Evolutionary conservation across 2,797 vertebrate genomes (phyloP).

Genomic region (Chelon auratus): DNA sequence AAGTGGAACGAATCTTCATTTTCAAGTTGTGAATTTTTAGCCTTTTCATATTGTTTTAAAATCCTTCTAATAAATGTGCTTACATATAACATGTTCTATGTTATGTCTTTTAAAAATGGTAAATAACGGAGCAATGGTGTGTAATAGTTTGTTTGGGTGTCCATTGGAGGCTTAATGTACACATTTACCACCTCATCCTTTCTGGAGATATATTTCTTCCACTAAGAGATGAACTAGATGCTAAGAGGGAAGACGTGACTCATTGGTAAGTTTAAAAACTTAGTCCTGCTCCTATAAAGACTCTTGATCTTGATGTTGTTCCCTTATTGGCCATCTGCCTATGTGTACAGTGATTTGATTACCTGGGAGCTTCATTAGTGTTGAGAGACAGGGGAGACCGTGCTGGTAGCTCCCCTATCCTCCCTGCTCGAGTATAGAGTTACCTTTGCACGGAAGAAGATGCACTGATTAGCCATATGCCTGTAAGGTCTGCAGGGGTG

Average conservation of each 20-base stretch:
- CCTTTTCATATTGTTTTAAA: too few relatives aligned
- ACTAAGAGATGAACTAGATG: not conserved
- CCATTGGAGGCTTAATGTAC: not conserved
- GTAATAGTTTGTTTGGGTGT: not conserved
- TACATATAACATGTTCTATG: too few relatives aligned
- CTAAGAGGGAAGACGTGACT: constrained; percentile 26
- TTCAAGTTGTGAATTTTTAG: too few relatives aligned
- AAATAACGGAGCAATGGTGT: not conserved
- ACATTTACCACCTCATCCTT: not conserved
- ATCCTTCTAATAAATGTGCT: too few relatives aligned
- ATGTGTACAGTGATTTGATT: constrained; percentile 76
- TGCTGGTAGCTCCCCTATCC: constrained; percentile 62
- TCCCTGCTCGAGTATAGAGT: constrained; percentile 68
- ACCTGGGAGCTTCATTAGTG: constrained; percentile 76
- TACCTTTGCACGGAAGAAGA: constrained; percentile 71
- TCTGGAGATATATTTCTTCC: too few relatives aligned
- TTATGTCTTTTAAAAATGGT: too few relatives aligned
- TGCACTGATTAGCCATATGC: constrained; percentile 74
- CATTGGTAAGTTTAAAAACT: constrained; percentile 50
- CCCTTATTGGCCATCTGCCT: constrained; percentile 78
- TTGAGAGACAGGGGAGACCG: constrained; percentile 62
- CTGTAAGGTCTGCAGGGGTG: constrained; percentile 29
- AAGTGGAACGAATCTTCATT: too few relatives aligned
- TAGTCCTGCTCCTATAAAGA: constrained; percentile 42
- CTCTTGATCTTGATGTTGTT: constrained; percentile 32